These are phyloP conservation scores for Galago senegalensis DNA, from an alignment of 2,797 vertebrate genomes.

Conservation along the genomic window DNA sequence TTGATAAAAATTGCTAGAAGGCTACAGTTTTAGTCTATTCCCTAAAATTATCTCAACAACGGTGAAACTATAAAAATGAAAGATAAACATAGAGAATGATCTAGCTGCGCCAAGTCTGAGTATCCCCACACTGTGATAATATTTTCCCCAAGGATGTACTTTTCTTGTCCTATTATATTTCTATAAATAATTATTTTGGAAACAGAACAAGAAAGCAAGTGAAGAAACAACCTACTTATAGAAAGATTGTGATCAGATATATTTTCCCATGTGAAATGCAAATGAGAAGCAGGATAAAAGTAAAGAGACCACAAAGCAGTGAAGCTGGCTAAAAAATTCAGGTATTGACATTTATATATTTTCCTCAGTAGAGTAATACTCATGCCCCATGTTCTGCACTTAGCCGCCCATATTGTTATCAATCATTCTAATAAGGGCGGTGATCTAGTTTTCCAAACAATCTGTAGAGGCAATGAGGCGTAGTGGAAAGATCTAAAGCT, in stretches of 20 bases:
- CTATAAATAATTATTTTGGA: slow-evolving; percentile 63
- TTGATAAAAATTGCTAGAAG: slow-evolving; percentile 46
- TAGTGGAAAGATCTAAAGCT: not conserved
- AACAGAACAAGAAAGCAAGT: slow-evolving; percentile 59
- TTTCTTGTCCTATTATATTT: slow-evolving; percentile 28
- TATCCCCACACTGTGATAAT: not conserved
- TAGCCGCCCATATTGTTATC: not conserved
- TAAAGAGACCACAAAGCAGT: not conserved
- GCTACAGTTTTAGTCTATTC: not conserved
- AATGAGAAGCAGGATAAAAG: slow-evolving; percentile 44
- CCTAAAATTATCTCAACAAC: slow-evolving; percentile 50
- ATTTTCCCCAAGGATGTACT: not conserved
- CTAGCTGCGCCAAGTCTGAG: not conserved
- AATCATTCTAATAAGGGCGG: not conserved
- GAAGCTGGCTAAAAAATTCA: not conserved
- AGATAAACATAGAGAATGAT: not conserved
- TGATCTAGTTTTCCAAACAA: not conserved
- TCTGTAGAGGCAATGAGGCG: not conserved
- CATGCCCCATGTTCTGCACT: not conserved
- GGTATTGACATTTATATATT: not conserved
- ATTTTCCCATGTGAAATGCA: slow-evolving; percentile 22
- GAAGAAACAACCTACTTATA: slow-evolving; percentile 36
- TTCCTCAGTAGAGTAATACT: not conserved
- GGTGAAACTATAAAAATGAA: slow-evolving; percentile 9
- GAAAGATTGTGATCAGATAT: slow-evolving; percentile 34